Conservation (phyloP, 1,140 invertebrate genomes). For the Drosophila truncata region DNA sequence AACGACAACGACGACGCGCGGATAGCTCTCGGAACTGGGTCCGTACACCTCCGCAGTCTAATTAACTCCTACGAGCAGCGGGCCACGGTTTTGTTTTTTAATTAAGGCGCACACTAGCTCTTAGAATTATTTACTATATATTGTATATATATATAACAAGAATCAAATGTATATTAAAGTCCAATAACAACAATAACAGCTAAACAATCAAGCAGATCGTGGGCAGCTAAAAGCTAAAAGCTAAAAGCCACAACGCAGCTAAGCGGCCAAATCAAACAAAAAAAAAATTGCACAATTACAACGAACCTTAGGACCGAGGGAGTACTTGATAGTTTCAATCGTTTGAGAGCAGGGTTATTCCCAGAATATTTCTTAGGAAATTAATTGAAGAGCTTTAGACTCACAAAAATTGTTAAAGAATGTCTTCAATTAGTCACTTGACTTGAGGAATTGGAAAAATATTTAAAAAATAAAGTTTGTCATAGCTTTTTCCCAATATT, state of each 20-base stretch:
- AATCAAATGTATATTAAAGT: slow-evolving; percentile 69
- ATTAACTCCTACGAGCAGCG: slow-evolving; percentile 77
- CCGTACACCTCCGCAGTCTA: slow-evolving; percentile 80
- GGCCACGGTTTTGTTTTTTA: slow-evolving; percentile 51
- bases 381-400: neutral
- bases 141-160: slow-evolving; percentile 33
- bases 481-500: neutral
- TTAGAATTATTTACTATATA: slow-evolving; percentile 15
- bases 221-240: slow-evolving; percentile 45
- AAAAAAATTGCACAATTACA: slow-evolving; percentile 55
- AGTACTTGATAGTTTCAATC: slow-evolving; percentile 11
- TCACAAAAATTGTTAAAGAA: neutral
- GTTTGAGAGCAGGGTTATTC: neutral
- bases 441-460: too few relatives aligned
- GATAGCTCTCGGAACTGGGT: slow-evolving; percentile 22
- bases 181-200: slow-evolving; percentile 55
- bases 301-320: slow-evolving; percentile 8
- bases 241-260: slow-evolving; percentile 16
- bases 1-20: slow-evolving; percentile 54
- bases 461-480: too few relatives aligned
- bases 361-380: neutral
- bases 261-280: slow-evolving; percentile 51
- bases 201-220: slow-evolving; percentile 66
- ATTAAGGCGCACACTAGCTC: slow-evolving; percentile 64
- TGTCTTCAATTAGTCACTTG: neutral